Evolutionary conservation across 2,888 invertebrate genomes (phyloP).

Genomic region (Nycteola revayana): DNA sequence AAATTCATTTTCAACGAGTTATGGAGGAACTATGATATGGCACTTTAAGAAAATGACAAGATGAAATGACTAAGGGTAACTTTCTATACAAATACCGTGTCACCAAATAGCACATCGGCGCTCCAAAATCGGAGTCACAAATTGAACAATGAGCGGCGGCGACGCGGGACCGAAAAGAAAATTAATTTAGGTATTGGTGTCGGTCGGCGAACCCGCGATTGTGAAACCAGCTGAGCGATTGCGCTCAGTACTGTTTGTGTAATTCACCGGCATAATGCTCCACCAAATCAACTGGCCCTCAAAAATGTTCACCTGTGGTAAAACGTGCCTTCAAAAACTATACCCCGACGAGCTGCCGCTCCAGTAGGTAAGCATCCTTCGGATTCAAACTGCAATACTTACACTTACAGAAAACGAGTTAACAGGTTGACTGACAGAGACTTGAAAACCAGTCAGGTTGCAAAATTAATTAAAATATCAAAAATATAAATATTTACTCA

Average conservation of each 20-base stretch:
- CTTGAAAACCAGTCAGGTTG: no score
- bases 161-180: slow-evolving; percentile 73
- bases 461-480: no score
- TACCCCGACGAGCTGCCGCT: slow-evolving; percentile 26
- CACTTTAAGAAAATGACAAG: slow-evolving; percentile 4
- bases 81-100: slow-evolving; percentile 52
- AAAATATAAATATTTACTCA: not conserved
- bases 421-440: no score
- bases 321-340: slow-evolving; percentile 45
- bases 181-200: slow-evolving; percentile 81
- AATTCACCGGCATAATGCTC: slow-evolving; percentile 72
- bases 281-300: slow-evolving; percentile 68
- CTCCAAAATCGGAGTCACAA: slow-evolving; percentile 64
- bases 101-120: slow-evolving; percentile 53
- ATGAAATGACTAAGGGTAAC: slow-evolving; percentile 40
- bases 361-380: slow-evolving; percentile 14
- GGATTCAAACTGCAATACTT: slow-evolving; percentile 10
- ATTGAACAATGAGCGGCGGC: slow-evolving; percentile 71
- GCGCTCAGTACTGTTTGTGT: slow-evolving; percentile 75
- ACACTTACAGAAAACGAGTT: no score
- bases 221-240: slow-evolving; percentile 74
- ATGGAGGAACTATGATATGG: slow-evolving; percentile 1
- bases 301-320: slow-evolving; percentile 67
- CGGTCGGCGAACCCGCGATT: slow-evolving; percentile 76
- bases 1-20: slow-evolving; percentile 3